Evolutionary conservation across 2,113 vertebrate genomes (phyloP).

Genomic region (Acanthochromis polyacanthus): DNA sequence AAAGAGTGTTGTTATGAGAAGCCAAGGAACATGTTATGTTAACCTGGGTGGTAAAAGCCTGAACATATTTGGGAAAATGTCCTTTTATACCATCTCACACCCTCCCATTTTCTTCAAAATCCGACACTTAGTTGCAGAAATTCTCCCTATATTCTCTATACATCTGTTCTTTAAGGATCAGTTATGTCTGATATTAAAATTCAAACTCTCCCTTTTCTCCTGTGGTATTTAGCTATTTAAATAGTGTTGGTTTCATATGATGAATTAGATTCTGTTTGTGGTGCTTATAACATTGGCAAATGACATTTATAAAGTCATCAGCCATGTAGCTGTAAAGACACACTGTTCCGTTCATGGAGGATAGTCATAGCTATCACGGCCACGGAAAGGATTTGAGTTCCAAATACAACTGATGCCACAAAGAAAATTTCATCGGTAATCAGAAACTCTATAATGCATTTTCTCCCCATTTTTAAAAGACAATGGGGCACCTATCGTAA

Average conservation of each 20-base stretch:
- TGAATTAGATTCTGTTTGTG: not conserved
- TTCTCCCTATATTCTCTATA: constrained; percentile 14
- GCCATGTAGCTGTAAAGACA: too few species aligned
- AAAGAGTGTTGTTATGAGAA: constrained; percentile 70
- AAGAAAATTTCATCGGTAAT: not conserved
- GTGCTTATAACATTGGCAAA: not conserved
- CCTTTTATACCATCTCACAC: constrained; percentile 64
- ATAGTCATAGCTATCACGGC: too few species aligned
- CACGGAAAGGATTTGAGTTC: too few species aligned
- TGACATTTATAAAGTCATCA: not conserved
- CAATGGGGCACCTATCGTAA: not conserved
- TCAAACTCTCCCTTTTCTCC: not conserved
- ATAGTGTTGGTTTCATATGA: not conserved
- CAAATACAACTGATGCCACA: too few species aligned
- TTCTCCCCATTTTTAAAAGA: not conserved
- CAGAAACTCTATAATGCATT: not conserved
- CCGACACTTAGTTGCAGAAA: constrained; percentile 25
- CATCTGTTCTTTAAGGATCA: not conserved
- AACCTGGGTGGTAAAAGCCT: constrained; percentile 80
- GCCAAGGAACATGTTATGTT: constrained; percentile 77
- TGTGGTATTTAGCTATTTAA: not conserved
- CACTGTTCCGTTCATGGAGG: too few species aligned
- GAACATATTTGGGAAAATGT: constrained; percentile 76
- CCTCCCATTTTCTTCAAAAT: constrained; percentile 30
- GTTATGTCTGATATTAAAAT: not conserved